Conservation (phyloP, 2,888 invertebrate genomes). For the Eugnorisma glareosa region DNA sequence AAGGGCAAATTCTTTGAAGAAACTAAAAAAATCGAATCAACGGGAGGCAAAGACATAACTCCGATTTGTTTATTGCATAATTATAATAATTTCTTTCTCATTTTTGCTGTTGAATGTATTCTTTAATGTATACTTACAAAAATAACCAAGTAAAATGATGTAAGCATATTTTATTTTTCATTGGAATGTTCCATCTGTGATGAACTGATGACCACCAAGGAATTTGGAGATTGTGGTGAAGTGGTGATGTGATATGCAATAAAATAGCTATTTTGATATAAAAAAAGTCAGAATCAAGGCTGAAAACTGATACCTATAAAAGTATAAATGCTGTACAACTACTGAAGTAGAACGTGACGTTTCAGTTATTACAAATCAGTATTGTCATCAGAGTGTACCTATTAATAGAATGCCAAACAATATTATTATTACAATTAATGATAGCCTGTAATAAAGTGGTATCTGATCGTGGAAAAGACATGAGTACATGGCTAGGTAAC, state of each 20-base stretch:
- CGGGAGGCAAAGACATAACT: slow-evolving; percentile 90
- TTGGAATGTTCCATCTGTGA: slow-evolving; percentile 82
- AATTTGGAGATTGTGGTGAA: slow-evolving; percentile 60
- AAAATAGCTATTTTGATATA: slow-evolving; percentile 69
- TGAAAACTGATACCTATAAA: neutral
- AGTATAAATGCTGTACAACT: neutral
- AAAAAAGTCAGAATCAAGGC: neutral
- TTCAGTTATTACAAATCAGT: neutral
- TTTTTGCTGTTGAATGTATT: slow-evolving; percentile 82
- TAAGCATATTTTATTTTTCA: slow-evolving; percentile 84
- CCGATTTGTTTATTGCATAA: slow-evolving; percentile 88
- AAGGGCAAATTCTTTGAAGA: too few relatives aligned
- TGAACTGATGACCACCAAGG: slow-evolving; percentile 78
- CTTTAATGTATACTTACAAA: slow-evolving; percentile 70
- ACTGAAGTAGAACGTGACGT: neutral
- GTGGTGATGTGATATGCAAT: slow-evolving; percentile 69
- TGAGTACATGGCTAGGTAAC: neutral
- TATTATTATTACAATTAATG: neutral
- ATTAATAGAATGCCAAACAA: neutral
- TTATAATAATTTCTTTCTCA: slow-evolving; percentile 81
- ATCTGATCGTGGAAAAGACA: neutral
- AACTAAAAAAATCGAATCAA: too few relatives aligned
- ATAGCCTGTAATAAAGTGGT: neutral
- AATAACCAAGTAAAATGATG: slow-evolving; percentile 74
- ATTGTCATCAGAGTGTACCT: neutral